Evolutionary conservation across 2,797 vertebrate species (phyloP), one percentile per base, ranked within the genome.

Genomic region (Karalla daura): DNA sequence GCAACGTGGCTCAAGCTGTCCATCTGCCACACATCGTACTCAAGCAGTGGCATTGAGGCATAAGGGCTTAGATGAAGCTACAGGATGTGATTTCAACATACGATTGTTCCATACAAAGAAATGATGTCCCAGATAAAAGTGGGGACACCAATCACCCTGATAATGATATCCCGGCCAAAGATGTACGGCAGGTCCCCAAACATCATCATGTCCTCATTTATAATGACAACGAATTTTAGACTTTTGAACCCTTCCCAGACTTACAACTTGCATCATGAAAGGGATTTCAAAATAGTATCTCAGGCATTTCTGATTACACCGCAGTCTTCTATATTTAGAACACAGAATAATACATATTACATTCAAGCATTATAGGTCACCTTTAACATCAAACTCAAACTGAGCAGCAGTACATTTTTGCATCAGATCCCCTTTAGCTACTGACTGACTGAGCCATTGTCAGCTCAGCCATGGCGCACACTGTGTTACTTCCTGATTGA

Each of bases 1-100:
- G 78, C 74, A 83, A 84, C 63, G 45, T 45, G 66, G 56, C 49
- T 78, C 8, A 11, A 71, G 58, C 47, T 73, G 62, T 7, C 63
- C 7, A 21, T 53, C 54, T 62, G 45, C 46, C 64, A 63, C 46
- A 25, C 8, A n/a, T n/a, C n/a, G n/a, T n/a, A 15, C 33, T 52
- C 30, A 53, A 56, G 37, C 35, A 5, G 2, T 41, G 55, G 30
- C 35, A 35, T 30, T 46, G n/a, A 46, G 13, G 24, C 32, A 36
- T 28, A 35, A 24, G 5, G 33, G 28, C 20, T 18, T n/a, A 60
- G 14, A 13, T 39, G 32, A 35, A 64, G 17, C 24, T 46, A 36
- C 28, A 44, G 39, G 36, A 30, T 10, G 10, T 30, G 28, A 53
- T 46, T 47, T 24, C 13, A 33, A n/a, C 14, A 15, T 40, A 21